These are phyloP conservation scores for Chaenodraco wilsoni DNA, from an alignment of 2,797 vertebrate species.

Conservation along the genomic window DNA sequence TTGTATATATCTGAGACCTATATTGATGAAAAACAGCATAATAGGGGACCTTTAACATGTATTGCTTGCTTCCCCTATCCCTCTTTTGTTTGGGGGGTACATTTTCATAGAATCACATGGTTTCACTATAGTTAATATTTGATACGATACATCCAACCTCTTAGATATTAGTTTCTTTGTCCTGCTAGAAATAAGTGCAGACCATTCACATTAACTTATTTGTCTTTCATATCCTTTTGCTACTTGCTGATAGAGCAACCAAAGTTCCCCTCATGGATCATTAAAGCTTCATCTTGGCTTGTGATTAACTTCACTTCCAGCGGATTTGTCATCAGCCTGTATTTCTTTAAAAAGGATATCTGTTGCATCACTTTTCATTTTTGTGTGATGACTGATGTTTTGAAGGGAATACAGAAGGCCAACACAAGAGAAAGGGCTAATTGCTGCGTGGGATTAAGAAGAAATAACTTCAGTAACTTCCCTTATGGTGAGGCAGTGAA, in stretches of 20 bases:
- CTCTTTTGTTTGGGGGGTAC: neutral
- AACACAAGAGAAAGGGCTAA: slow-evolving; percentile 44
- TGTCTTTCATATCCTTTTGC: slow-evolving; percentile 27
- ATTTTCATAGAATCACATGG: neutral
- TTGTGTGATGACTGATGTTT: slow-evolving; percentile 61
- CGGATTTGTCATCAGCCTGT: slow-evolving; percentile 49
- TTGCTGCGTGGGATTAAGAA: slow-evolving; percentile 55
- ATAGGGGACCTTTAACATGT: too few species aligned
- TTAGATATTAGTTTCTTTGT: neutral
- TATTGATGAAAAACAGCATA: too few species aligned
- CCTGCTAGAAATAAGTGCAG: slow-evolving; percentile 12
- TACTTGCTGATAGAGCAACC: slow-evolving; percentile 62
- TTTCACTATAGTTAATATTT: neutral
- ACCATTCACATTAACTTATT: slow-evolving; percentile 7
- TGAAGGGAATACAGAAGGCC: slow-evolving; percentile 43
- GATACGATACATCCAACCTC: neutral
- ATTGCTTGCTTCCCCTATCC: neutral
- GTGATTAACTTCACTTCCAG: slow-evolving; percentile 52
- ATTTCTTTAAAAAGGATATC: slow-evolving; percentile 61
- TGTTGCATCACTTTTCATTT: slow-evolving; percentile 75
- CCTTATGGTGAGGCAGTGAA: slow-evolving; percentile 25
- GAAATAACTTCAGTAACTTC: slow-evolving; percentile 46
- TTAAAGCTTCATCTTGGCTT: slow-evolving; percentile 54
- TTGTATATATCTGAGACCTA: too few species aligned
- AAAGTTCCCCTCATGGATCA: slow-evolving; percentile 55